phyloP scores from a whole-genome alignment of 2,113 vertebrate genomes.

The Rattus rattus region DNA sequence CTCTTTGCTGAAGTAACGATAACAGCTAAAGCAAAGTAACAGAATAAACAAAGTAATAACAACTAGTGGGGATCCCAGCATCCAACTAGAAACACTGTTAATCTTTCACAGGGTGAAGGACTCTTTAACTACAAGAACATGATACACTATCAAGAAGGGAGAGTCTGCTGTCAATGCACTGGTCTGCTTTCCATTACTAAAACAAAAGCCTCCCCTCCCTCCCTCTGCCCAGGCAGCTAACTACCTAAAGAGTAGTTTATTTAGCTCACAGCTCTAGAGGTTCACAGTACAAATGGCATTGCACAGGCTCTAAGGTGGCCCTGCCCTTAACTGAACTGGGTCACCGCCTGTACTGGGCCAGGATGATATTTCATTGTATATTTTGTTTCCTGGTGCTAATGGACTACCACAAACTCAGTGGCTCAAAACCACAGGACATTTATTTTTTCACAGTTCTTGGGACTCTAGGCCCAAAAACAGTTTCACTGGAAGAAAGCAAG shows the following conservation, averaged over 20 bases:
- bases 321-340: not conserved
- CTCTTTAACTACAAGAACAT: not conserved
- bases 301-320: not conserved
- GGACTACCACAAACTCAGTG: not conserved
- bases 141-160: not conserved
- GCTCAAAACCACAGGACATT: not conserved
- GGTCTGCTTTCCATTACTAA: not conserved
- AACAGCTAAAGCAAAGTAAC: not conserved
- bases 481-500: not conserved
- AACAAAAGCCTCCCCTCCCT: not conserved
- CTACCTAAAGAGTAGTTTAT: not conserved
- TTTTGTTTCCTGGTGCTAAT: not conserved
- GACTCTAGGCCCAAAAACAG: not conserved
- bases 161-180: not conserved
- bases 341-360: not conserved
- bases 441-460: not conserved
- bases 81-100: not conserved
- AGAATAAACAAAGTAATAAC: not conserved
- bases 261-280: not conserved
- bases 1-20: not conserved
- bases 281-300: not conserved
- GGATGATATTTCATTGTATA: not conserved
- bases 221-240: not conserved
- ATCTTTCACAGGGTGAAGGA: not conserved
- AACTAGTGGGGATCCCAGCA: not conserved